Evolutionary conservation across 2,797 vertebrate species (phyloP), one percentile per base, ranked within the genome.

Genomic region (Clarias fuscus): DNA sequence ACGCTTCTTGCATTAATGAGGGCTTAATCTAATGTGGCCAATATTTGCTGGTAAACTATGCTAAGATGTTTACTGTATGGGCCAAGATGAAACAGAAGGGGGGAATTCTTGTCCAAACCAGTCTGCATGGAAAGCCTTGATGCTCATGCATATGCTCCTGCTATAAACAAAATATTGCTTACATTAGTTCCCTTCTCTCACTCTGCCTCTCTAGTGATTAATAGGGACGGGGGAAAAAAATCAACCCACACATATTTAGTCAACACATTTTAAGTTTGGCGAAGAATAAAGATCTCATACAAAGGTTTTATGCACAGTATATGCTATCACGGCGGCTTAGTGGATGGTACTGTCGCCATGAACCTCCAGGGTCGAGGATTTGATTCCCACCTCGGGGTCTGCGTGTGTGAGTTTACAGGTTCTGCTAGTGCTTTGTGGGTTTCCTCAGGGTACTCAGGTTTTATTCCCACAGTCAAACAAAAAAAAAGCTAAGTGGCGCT

Each of bases 71-170:
- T 1, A 20, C 8, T 56, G 80, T 20, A 56, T 24, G 71, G 24
- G 40, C 79, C 61, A 53, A 83, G 81, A 86, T 78, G 2, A 83
- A 59, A 70, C 81, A 86, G 64, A 77, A 67, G 43, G 20, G 17
- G 14, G 27, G 40, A 77, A 70, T 20, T 58, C 70, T 43, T 71
- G 62, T 77, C 64, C 53, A 71, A 59, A 77, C 15, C 30, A 73
- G n/a, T 73, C 40, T 72, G 37, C n/a, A 48, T 86, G 67, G 58
- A 62, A 62, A 48, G 62, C n/a, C 67, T 81, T 76, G 14, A 67
- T 76, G 61, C 30, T 13, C 24, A 33, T 17, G 7, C 62, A 68
- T 53, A 37, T 71, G 80, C 17, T 76, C 18, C 15, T 72, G 56
- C 56, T 48, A 17, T 71, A 61, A 78, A 78, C 53, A 62, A 84